A percentile compares a stretch with the other conserved stretches of the same genome.
Evolutionary conservation across 2,113 vertebrate species (phyloP).

Genomic region (Pluvianellus socialis): DNA sequence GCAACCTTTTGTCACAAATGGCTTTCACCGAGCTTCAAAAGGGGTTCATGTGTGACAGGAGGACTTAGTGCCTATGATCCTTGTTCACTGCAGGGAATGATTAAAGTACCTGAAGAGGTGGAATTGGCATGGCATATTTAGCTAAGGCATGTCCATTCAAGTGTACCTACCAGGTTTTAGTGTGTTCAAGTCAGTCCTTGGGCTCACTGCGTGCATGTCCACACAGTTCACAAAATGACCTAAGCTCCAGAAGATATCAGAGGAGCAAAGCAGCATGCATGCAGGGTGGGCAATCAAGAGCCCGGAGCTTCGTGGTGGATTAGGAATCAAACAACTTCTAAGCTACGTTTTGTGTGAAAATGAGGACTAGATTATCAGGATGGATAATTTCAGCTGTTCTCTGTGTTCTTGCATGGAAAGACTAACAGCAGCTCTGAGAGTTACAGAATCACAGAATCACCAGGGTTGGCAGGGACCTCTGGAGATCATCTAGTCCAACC

Average conservation of each 20-base stretch:
- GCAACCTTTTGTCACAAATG: background rate
- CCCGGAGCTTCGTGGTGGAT: background rate
- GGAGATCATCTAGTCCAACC: too few relatives aligned
- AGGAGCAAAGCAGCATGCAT: background rate
- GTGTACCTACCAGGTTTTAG: rapidly evolving
- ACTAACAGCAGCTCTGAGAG: background rate
- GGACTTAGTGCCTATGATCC: background rate
- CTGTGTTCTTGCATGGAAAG: rapidly evolving
- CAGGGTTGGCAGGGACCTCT: too few relatives aligned
- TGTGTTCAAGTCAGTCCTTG: background rate
- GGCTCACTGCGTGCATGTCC: background rate
- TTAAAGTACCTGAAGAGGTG: background rate
- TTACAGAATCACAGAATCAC: too few relatives aligned
- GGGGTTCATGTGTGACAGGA: background rate
- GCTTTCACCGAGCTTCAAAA: background rate
- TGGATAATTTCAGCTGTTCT: background rate
- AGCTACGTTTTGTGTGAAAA: background rate
- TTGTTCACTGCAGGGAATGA: background rate
- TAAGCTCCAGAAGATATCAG: background rate
- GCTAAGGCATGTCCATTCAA: background rate
- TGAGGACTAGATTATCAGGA: background rate
- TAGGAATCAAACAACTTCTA: background rate
- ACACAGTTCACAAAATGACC: background rate
- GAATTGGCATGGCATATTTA: background rate
- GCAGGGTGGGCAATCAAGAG: background rate